Percentiles rank a stretch among this genome's conserved stretches.
Conservation (phyloP, 2,113 vertebrate genomes). For the Neomonachus schauinslandi region DNA sequence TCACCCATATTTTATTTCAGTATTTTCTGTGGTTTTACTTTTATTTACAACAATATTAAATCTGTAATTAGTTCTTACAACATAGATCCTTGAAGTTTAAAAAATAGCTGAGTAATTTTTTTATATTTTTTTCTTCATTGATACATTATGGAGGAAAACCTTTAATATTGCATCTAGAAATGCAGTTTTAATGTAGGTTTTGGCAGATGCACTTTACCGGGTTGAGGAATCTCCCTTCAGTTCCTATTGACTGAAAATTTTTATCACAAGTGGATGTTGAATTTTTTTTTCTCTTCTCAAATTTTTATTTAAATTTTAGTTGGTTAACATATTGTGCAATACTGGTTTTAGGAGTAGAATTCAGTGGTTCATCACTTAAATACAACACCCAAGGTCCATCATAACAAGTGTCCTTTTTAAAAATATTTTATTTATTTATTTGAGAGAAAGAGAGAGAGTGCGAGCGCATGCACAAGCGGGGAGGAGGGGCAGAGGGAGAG, state of each 20-base stretch:
- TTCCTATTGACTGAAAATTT: not conserved
- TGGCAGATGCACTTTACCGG: not conserved
- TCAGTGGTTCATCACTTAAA: not conserved
- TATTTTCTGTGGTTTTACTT: not conserved
- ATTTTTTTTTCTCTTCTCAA: not conserved
- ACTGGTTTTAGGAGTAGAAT: not conserved
- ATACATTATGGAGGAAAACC: not conserved
- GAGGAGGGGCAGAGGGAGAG: too few species aligned
- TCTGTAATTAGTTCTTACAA: not conserved
- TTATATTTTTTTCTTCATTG: not conserved
- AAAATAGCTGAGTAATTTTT: not conserved
- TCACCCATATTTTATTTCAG: not conserved
- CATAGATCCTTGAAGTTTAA: not conserved
- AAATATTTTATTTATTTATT: too few species aligned
- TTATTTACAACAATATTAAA: not conserved
- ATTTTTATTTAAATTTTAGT: not conserved
- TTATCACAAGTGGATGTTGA: not conserved
- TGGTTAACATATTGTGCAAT: not conserved
- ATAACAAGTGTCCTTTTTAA: not conserved
- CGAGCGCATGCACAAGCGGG: too few species aligned
- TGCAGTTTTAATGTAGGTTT: not conserved
- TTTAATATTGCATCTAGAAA: not conserved
- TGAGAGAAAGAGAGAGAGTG: too few species aligned
- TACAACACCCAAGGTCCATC: not conserved
- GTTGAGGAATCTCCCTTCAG: not conserved